Conservation (phyloP, 2,797 vertebrate species). For the Tokudaia muenninki region DNA sequence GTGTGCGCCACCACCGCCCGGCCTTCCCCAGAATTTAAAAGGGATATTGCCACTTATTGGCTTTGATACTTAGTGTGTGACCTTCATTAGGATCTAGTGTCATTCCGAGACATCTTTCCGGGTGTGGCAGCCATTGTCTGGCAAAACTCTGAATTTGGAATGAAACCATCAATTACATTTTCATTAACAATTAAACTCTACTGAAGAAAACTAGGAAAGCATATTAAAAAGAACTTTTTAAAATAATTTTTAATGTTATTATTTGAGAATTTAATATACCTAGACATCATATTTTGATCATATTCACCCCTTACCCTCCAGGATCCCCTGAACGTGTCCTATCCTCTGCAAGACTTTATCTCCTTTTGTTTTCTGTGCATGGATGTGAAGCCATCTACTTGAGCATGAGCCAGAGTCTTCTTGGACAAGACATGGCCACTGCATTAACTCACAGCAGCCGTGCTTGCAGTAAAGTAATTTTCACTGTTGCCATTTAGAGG, state of each 20-base stretch:
- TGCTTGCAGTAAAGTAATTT: neutral
- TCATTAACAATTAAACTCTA: slow-evolving; percentile 29
- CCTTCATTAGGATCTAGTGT: slow-evolving; percentile 8
- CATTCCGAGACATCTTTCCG: neutral
- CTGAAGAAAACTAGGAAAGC: neutral
- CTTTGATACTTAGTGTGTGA: neutral
- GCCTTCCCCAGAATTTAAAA: neutral
- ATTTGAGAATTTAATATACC: neutral
- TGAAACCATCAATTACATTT: slow-evolving; percentile 16
- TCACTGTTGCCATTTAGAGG: neutral
- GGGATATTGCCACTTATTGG: neutral
- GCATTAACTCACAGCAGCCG: neutral
- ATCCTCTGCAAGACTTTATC: neutral
- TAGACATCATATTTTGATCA: neutral
- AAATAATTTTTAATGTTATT: neutral
- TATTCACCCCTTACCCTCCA: neutral
- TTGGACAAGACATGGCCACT: neutral
- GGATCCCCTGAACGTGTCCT: neutral
- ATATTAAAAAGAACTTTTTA: neutral
- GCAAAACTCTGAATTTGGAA: slow-evolving; percentile 51
- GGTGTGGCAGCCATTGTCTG: neutral
- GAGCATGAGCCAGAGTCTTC: neutral
- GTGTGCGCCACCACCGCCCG: too few species aligned
- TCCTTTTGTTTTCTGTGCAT: neutral
- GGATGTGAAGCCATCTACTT: neutral